These are phyloP conservation scores for Typhlomys cinereus DNA, from an alignment of 2,113 vertebrate species.

Conservation along the genomic window DNA sequence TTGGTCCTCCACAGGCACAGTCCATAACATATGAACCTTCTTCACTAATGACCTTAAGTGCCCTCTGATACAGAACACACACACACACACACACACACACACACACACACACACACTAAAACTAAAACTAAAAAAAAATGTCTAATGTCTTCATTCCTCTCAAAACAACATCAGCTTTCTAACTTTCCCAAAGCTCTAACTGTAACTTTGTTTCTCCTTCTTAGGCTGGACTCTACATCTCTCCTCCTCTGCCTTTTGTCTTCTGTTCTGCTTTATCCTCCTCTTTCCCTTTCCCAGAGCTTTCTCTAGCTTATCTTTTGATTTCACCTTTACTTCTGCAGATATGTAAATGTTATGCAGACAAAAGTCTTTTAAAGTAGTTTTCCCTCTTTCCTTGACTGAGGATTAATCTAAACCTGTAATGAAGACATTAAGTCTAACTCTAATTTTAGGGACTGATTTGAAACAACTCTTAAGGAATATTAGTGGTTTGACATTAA, in stretches of 20 bases:
- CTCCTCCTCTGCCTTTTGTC: background rate
- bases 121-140: no score
- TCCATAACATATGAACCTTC: no score
- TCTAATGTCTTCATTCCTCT: background rate
- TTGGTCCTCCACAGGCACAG: no score
- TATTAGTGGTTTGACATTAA: background rate
- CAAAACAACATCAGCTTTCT: background rate
- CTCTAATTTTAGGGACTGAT: background rate
- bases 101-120: no score
- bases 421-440: background rate
- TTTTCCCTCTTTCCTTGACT: background rate
- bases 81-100: no score
- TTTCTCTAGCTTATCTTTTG: background rate
- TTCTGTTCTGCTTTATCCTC: background rate
- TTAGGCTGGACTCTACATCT: background rate
- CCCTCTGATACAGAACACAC: no score
- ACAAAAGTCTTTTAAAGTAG: background rate
- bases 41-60: no score
- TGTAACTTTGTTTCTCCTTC: background rate
- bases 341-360: background rate
- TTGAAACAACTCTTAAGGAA: slow-evolving; percentile 36
- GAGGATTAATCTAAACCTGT: slow-evolving; percentile 1
- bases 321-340: background rate
- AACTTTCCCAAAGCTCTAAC: background rate
- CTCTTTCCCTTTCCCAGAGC: background rate